A percentile compares a stretch with the other conserved stretches of the same genome.
phyloP scores from a whole-genome alignment of 35 echinoderm and acorn worm genomes.

The Lytechinus variegatus region DNA sequence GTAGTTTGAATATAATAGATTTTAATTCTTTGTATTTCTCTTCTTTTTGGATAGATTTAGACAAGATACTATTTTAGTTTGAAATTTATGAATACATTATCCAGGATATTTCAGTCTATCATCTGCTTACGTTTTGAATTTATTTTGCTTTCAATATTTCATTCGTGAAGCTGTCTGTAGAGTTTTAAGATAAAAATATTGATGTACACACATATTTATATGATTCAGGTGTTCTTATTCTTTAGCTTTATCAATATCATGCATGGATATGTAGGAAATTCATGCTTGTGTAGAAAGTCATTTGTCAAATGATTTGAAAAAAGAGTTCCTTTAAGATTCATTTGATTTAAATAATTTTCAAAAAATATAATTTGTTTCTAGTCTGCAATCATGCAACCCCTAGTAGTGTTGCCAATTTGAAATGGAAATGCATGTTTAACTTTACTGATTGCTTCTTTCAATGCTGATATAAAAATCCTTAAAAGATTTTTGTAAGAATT shows the following conservation, averaged over 20 bases:
- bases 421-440: neutral
- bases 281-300: neutral
- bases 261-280: neutral
- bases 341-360: neutral
- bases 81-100: neutral
- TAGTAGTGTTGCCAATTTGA: neutral
- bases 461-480: neutral
- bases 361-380: neutral
- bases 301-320: neutral
- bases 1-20: no score
- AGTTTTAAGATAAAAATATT: neutral
- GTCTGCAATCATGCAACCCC: neutral
- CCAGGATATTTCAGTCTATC: neutral
- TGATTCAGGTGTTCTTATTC: neutral
- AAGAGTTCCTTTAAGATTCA: neutral
- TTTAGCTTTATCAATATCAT: neutral
- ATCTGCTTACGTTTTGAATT: slow-evolving; percentile 1
- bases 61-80: neutral
- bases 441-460: neutral
- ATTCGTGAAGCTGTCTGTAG: neutral
- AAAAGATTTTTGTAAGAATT: neutral
- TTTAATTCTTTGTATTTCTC: no score
- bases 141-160: slow-evolving; percentile 8
- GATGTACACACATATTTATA: neutral
- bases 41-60: neutral